phyloP scores from a whole-genome alignment of 2,797 vertebrate species.

The Salarias fasciatus region DNA sequence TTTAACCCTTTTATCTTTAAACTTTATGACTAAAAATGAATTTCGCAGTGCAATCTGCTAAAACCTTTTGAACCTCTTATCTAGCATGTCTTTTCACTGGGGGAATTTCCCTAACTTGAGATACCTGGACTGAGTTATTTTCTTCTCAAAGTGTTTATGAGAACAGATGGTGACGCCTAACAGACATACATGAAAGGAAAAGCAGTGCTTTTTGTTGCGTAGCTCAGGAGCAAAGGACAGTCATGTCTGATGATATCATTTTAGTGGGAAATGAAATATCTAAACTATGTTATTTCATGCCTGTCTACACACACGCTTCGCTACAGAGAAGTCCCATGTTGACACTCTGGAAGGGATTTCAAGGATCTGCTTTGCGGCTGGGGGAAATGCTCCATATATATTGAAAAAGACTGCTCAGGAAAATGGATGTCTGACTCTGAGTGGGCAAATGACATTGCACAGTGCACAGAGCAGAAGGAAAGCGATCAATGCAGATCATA shows the following conservation, averaged over 20 bases:
- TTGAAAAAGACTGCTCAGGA: constrained; percentile 49
- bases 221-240: constrained; percentile 60
- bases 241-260: constrained; percentile 70
- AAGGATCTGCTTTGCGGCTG: constrained; percentile 65
- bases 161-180: constrained; percentile 47
- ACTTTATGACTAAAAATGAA: no score
- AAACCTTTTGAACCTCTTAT: neutral
- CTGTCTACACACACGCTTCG: constrained; percentile 62
- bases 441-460: constrained; percentile 66
- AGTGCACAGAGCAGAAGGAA: constrained; percentile 60
- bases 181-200: constrained; percentile 42
- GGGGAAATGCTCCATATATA: constrained; percentile 53
- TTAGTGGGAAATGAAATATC: constrained; percentile 72
- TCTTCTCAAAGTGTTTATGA: constrained; percentile 27
- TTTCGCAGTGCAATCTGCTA: neutral
- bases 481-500: constrained; percentile 79
- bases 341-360: constrained; percentile 67
- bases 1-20: no score
- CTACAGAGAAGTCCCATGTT: constrained; percentile 57
- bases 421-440: constrained; percentile 66
- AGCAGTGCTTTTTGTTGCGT: constrained; percentile 47
- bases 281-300: constrained; percentile 78
- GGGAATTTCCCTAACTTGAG: constrained; percentile 4
- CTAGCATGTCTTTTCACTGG: no score
- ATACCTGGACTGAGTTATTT: constrained; percentile 21